Evolutionary conservation across 2,797 vertebrate genomes (phyloP).

Genomic region (Apodemus agrarius): DNA sequence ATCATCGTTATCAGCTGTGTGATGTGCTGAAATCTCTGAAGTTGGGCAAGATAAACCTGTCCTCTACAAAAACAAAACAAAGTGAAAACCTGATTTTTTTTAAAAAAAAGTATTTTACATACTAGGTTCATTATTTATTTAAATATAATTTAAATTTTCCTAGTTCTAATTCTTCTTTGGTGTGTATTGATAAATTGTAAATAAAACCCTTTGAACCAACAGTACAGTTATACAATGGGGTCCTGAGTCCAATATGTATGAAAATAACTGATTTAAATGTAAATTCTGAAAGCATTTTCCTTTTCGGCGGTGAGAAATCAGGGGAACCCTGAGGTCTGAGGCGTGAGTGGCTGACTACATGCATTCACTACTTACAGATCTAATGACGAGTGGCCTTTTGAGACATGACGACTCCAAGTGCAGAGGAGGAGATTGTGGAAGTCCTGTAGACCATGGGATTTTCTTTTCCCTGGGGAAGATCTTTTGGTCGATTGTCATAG

Average conservation of each 20-base stretch:
- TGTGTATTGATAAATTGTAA: not conserved
- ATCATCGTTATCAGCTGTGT: too few species aligned
- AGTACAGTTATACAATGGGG: not conserved
- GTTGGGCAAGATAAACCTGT: not conserved
- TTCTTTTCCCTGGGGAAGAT: conserved; percentile 77
- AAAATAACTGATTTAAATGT: not conserved
- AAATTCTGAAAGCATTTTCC: not conserved
- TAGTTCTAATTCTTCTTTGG: conserved; percentile 9
- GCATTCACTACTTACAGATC: conserved; percentile 68
- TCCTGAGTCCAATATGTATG: not conserved
- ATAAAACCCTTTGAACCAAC: not conserved
- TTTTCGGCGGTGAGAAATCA: not conserved
- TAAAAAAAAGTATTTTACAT: not conserved
- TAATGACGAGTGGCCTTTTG: conserved; percentile 52
- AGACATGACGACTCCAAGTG: conserved; percentile 72
- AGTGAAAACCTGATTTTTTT: not conserved
- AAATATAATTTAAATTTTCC: not conserved
- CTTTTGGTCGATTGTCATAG: conserved; percentile 83
- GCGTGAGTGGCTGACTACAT: not conserved
- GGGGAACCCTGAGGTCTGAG: not conserved
- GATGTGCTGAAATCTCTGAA: not conserved
- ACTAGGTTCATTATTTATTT: not conserved
- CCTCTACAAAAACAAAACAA: not conserved
- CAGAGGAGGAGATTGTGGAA: conserved; percentile 71
- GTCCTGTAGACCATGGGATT: conserved; percentile 75